Evolutionary conservation across 23 tunicate genomes (phyloP), one percentile per base, ranked within the genome.

Genomic region (Botrylloides violaceus): DNA sequence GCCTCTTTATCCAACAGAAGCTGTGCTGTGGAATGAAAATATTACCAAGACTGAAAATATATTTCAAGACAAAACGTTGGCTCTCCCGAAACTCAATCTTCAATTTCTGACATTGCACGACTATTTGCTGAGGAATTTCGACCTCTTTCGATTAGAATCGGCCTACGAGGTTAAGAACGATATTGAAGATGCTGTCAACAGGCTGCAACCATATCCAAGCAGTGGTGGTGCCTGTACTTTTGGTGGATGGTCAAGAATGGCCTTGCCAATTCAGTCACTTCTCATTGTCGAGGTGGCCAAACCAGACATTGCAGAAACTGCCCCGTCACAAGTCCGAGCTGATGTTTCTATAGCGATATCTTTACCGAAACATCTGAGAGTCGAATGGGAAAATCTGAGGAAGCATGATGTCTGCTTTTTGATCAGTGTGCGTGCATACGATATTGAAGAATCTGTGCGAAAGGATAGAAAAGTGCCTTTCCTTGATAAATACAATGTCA

Each of bases 231-330:
- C 78, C 3, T 87, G 91, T 70, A 65, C 81, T 25, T 95, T 95
- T 70, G 63, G 73, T 63, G 99, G 99, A 30, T 95, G 99, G 99
- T 77, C 99, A 30, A 77, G 96, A 75, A 95, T 95, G 99, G 94
- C 83, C n/a, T 71, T 95, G 34, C 96, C 99, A 9, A 50, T 95
- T 57, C 99, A 95, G 39, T 58, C 83, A 3, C 87, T 95, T 65
- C 64, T 83, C 3, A 68, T 95, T 61, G 99, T 95, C 25, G 99
- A 95, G 77, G 99, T 95, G 32, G 95, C 99, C 12, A 89, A 89
- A 57, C 99, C 99, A 2, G 78, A 82, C 56, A 81, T 95, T 72
- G 96, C 96, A 7, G 92, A 95, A 50, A 74, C 79, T 5, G 55
- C 80, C 64, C 99, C 99, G 26, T 78, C 96, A 4, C 88, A 76